Evolutionary conservation across 2,797 vertebrate genomes (phyloP).

Genomic region (Naso thynnoides): DNA sequence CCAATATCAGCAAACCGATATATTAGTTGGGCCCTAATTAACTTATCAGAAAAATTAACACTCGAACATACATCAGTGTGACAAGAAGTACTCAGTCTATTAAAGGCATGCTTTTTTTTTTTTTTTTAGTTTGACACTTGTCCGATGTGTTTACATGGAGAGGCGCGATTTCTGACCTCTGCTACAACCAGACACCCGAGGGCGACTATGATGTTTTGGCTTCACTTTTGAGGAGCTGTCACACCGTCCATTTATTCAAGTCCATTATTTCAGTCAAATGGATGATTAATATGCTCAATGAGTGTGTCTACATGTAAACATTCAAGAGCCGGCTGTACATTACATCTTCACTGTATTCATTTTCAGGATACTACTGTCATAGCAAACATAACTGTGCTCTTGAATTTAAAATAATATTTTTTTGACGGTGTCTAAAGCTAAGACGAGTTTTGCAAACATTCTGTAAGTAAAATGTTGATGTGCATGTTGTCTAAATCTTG

Average conservation of each 20-base stretch:
- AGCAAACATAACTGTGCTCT: neutral
- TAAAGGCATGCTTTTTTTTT: too few species aligned
- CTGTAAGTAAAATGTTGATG: neutral
- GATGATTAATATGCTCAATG: neutral
- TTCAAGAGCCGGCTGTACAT: neutral
- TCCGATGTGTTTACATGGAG: too few species aligned
- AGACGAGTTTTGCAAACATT: neutral
- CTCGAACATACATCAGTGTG: too few species aligned
- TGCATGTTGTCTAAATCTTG: conserved; percentile 8
- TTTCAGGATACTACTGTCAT: neutral
- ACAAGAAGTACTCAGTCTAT: too few species aligned
- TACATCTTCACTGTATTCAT: neutral
- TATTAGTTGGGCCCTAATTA: too few species aligned
- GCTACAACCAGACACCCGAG: too few species aligned
- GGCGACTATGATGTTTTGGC: too few species aligned
- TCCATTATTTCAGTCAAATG: neutral
- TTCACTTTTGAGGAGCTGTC: too few species aligned
- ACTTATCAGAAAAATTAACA: too few species aligned
- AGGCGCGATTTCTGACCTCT: too few species aligned
- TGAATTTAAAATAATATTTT: neutral
- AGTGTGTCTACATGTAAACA: neutral
- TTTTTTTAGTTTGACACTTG: too few species aligned
- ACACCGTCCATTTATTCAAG: neutral
- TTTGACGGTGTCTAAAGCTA: neutral
- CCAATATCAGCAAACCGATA: too few species aligned